These are phyloP conservation scores for Drosophila subsilvestris DNA, from an alignment of 2,888 invertebrate species.

Conservation along the genomic window DNA sequence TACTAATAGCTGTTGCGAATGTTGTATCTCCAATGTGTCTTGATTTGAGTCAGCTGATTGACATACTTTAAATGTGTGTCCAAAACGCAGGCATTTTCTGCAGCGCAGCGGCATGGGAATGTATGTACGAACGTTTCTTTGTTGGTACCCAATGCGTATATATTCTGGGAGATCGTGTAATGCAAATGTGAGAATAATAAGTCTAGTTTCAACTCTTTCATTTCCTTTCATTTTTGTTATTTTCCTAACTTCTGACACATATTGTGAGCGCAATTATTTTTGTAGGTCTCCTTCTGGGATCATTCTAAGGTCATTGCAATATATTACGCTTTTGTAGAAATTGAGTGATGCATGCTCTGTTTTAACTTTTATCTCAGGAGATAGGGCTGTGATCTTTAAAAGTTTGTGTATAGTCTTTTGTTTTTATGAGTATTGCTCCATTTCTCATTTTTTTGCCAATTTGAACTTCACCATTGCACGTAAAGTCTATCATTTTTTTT, in stretches of 20 bases:
- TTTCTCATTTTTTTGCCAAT: not conserved
- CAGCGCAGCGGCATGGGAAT: not conserved
- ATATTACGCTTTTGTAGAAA: constrained; percentile 3
- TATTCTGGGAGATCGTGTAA: constrained; percentile 1
- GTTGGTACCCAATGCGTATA: not conserved
- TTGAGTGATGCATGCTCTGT: constrained; percentile 3
- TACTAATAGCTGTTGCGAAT: no score
- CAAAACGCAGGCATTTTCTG: constrained; percentile 1
- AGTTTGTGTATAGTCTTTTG: not conserved
- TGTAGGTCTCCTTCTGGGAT: constrained; percentile 3
- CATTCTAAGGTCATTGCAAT: constrained; percentile 5
- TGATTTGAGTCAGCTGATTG: not conserved
- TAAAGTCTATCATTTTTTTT: constrained; percentile 1
- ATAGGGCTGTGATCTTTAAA: not conserved
- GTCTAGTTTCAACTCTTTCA: not conserved
- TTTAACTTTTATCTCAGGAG: not conserved
- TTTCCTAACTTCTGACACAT: constrained; percentile 1
- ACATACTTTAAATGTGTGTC: not conserved
- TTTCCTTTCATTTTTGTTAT: constrained; percentile 2
- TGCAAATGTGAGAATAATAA: constrained; percentile 1
- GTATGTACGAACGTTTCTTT: no score
- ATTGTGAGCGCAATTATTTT: constrained; percentile 1
- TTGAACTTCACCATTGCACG: not conserved
- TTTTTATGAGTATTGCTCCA: constrained; percentile 1
- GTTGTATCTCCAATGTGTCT: no score